phyloP scores from a whole-genome alignment of 92 coral and sea anemone species.

The Parazoanthus atlanticus region DNA sequence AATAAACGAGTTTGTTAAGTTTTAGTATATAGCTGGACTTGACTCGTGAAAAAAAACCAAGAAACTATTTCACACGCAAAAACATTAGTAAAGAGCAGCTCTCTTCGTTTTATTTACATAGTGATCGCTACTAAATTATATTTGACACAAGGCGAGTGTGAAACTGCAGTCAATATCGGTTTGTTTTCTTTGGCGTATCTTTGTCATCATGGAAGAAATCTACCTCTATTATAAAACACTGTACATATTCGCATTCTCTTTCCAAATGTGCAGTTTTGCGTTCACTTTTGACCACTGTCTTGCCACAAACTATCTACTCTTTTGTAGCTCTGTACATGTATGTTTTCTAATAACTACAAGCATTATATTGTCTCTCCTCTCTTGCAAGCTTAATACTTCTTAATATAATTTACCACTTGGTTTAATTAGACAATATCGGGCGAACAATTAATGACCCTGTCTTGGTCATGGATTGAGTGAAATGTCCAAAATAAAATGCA shows the following conservation, averaged over 20 bases:
- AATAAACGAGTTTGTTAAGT: constrained; percentile 3
- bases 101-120: neutral
- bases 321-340: neutral
- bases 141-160: neutral
- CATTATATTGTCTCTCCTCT: neutral
- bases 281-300: neutral
- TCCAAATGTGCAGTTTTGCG: neutral
- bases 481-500: neutral
- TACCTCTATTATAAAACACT: too few species aligned
- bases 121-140: neutral
- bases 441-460: neutral
- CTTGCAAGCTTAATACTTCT: neutral
- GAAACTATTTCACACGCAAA: neutral
- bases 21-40: neutral
- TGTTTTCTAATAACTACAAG: neutral
- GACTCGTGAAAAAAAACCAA: neutral
- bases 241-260: neutral
- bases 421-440: neutral
- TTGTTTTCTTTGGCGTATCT: neutral
- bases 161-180: neutral
- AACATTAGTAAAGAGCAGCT: neutral
- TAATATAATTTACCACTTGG: neutral
- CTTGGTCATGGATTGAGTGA: neutral
- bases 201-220: neutral
- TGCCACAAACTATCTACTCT: neutral